A percentile compares a stretch with the other conserved stretches of the same genome.
phyloP scores from a whole-genome alignment of 2,797 vertebrate species.

The Poeciliopsis paucimaculata region DNA sequence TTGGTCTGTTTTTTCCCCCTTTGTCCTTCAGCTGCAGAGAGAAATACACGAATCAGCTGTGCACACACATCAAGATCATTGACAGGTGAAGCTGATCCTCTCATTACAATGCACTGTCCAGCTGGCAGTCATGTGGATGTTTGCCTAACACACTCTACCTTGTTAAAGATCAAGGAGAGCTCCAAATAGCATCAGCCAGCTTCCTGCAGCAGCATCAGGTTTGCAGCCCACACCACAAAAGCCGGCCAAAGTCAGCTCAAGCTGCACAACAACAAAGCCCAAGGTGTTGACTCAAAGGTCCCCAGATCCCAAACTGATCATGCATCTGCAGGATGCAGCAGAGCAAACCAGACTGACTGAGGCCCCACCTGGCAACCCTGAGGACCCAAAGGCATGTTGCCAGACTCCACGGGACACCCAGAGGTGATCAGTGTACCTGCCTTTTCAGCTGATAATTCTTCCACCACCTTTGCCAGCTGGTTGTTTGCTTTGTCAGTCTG shows the following conservation, averaged over 20 bases:
- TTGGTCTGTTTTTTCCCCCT: neutral
- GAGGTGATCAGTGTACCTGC: slow-evolving; percentile 8
- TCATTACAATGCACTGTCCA: slow-evolving; percentile 19
- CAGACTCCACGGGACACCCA: slow-evolving; percentile 5
- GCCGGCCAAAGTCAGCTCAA: neutral
- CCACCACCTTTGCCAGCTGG: neutral
- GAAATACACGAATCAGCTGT: slow-evolving; percentile 1
- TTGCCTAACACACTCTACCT: slow-evolving; percentile 10
- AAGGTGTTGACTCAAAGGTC: slow-evolving; percentile 5
- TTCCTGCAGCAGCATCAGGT: slow-evolving; percentile 1
- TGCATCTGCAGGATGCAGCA: slow-evolving; percentile 12
- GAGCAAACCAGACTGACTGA: neutral
- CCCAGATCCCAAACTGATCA: slow-evolving; percentile 5
- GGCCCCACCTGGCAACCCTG: slow-evolving; percentile 4
- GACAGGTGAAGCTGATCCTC: slow-evolving; percentile 17
- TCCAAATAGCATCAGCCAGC: slow-evolving; percentile 14
- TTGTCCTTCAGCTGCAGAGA: neutral
- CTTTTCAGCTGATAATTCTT: slow-evolving; percentile 4
- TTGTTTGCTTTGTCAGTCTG: slow-evolving; percentile 2
- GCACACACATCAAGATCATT: slow-evolving; percentile 5
- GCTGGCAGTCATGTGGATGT: slow-evolving; percentile 18
- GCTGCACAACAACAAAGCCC: slow-evolving; percentile 2
- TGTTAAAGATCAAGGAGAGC: slow-evolving; percentile 11
- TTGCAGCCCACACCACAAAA: slow-evolving; percentile 7
- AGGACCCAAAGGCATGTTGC: neutral